Evolutionary conservation across 2,113 vertebrate genomes (phyloP), one percentile per base, ranked within the genome.

Genomic region (Pseudorectes ferrugineus): DNA sequence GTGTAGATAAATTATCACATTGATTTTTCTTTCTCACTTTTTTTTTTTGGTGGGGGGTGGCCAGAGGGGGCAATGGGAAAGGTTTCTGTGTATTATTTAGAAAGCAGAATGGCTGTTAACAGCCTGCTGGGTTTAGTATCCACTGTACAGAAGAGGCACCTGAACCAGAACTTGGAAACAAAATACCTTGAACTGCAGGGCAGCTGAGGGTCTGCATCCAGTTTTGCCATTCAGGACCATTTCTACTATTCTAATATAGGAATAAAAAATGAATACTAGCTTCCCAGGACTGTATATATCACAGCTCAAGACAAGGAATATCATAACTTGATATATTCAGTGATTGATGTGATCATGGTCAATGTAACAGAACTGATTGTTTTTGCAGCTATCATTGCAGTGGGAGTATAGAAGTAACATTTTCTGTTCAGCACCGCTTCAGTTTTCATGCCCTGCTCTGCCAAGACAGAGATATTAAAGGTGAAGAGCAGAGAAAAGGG

Each of bases 1-100:
- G 88, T 24, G 82, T 40, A 84, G 85, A 81, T 81, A 95, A 88
- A 78, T 89, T 66, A 68, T 80, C 68, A 38, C 79, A 96, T 92
- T 88, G 92, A 93, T 95, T 96, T 96, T 95, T 93, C 63, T 67
- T 88, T 88, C 68, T 92, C 82, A 57, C 66, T n/a, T 83, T 74
- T 33, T 48, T 61, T 35, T 74, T 54, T 48, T 65, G 7, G 8
- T 52, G 19, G 16, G 31, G 29, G 14, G 12, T 36, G 35, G 35
- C 36, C 0, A 0, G 28, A 51, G 29, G 6, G 57, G 35, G 36
- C 31, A 84, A 35, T 28, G 23, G 26, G 19, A 54, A 74, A 59
- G 28, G 15, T 49, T 73, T 71, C 80, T 82, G 3, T 78, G 14
- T 68, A 17, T 59, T 46, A 63, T 52, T 35, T 29, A 67, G 70